Evolutionary conservation across 2,797 vertebrate species (phyloP), one percentile per base, ranked within the genome.

Genomic region (Thaleichthys pacificus): DNA sequence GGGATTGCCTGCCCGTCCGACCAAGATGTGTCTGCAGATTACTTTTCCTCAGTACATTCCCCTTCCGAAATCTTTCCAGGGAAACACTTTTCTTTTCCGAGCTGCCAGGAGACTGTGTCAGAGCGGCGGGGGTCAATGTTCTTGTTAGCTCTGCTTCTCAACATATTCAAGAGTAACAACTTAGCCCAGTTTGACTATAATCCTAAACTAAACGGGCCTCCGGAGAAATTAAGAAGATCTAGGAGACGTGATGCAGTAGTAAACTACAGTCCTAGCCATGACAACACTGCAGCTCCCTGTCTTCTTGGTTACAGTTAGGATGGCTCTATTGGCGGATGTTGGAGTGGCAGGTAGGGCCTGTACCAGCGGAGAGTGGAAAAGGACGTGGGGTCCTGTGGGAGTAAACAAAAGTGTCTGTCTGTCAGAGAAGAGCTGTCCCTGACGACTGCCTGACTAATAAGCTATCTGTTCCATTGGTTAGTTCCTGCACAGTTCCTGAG

Each of bases 401-500:
- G 84, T 84, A 91, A 88, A 89, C 87, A 89, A 79, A 70, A 9
- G 7, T 42, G 7, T 42, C 51, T 54, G 51, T 73, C 84, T 86
- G 87, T 84, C 85, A 86, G 75, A 84, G 74, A 79, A 62, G 61
- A 62, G 82, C 76, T 84, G 77, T 85, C 74, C 83, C 68, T 69
- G 62, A 65, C 14, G 58, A 38, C 14, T 62, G 57, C 32, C 79
- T 54, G 51, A 54, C 51, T 79, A 76, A 82, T 83, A 86, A 86
- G 73, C 74, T 81, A 80, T 85, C 83, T 75, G 66, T 80, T 85
- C 70, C 78, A 62, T 82, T 88, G 51, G 77, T 88, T 89, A 86
- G 80, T 78, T 75, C 58, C 69, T 58, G 70, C 69, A 61, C 30
- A 68, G 77, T 74, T 90, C 85, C 82, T 85, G 82, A 82, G 84